Base-by-base conservation (phyloP, 1,140 invertebrate genomes). In the Drosophila miranda region DNA sequence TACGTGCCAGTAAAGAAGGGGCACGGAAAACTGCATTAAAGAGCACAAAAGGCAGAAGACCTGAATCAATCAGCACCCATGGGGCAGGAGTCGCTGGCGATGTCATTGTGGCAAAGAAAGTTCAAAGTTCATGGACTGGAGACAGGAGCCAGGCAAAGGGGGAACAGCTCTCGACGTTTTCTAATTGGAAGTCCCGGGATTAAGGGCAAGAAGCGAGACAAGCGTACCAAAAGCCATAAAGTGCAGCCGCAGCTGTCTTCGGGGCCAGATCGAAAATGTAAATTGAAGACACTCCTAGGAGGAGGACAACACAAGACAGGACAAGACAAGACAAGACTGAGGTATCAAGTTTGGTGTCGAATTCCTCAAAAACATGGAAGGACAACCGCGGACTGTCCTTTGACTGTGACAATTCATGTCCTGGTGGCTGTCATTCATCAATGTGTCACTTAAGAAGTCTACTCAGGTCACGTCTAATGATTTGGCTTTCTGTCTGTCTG, bases 391-490 rank as follows among this genome's bases (percentile, higher is more conserved):
- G 19, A 49, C 16, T 55, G 62, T 68, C 26, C 50, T 62, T 55
- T 41, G 21, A 14, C 30, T 21, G 11, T 7, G 49, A 16, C 4
- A 43, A 13, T 38, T 38, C 34, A 38, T 38, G 55, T 13, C 63
- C 53, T 57, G 23, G 3, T 26, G 0, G 23, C 23, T 26, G 61
- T 77, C 74, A 78, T 81, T 81, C 74, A 58, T 81, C 78, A 81
- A 81, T 74, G 67, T 81, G 78, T 82, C 78, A 81, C 78, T 81
- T 81, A 82, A 74, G 52, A 8, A 9, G 52, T 44, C 45, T 57
- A 43, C 45, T 76, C 78, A 49, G 63, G 66, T 68, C 66, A 68
- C 66, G 66, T 68, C 62, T 68, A 56, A 68, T 68, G 66, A 68
- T 68, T 68, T 56, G 66, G 62, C 66, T 49, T 68, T 68, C 43